A percentile compares a stretch with the other conserved stretches of the same genome.
These are phyloP conservation scores for Grantiella picta DNA, from an alignment of 2,113 vertebrate genomes.

Conservation along the genomic window DNA sequence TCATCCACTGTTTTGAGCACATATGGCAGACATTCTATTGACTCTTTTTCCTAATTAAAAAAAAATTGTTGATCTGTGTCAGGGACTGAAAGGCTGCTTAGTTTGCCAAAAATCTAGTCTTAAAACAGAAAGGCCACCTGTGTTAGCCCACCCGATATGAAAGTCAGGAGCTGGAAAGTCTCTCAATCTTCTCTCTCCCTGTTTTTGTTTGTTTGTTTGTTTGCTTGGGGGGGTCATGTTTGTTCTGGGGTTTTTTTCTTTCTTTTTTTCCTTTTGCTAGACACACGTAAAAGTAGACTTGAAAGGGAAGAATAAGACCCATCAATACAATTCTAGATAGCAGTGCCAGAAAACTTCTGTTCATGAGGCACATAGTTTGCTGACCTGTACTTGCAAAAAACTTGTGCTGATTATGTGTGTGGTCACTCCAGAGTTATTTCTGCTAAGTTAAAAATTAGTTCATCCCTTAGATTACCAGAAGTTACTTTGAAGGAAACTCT, in stretches of 20 bases:
- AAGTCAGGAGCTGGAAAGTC: constrained; percentile 44
- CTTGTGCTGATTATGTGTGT: constrained; percentile 52
- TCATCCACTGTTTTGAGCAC: constrained; percentile 52
- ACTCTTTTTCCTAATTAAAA: constrained; percentile 43
- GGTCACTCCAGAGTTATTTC: constrained; percentile 50
- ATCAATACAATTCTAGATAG: constrained; percentile 49
- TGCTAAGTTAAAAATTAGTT: constrained; percentile 21
- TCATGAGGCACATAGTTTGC: too few relatives aligned
- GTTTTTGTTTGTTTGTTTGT: neutral
- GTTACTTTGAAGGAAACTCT: neutral
- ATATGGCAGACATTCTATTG: constrained; percentile 69
- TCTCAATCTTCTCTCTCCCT: neutral
- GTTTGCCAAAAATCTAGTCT: constrained; percentile 62
- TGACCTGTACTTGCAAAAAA: too few relatives aligned
- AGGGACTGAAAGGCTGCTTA: constrained; percentile 48
- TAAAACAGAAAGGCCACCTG: constrained; percentile 72
- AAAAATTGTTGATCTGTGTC: constrained; percentile 62
- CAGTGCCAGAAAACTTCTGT: constrained; percentile 29
- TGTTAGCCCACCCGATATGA: constrained; percentile 66
- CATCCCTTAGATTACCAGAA: neutral
- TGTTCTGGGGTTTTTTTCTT: neutral
- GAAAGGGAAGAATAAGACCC: neutral
- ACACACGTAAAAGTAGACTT: constrained; percentile 35
- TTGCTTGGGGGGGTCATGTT: neutral
- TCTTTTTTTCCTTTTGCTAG: neutral